Evolutionary conservation across 2,888 invertebrate genomes (phyloP).

Genomic region (Himalopsyche anomala): DNA sequence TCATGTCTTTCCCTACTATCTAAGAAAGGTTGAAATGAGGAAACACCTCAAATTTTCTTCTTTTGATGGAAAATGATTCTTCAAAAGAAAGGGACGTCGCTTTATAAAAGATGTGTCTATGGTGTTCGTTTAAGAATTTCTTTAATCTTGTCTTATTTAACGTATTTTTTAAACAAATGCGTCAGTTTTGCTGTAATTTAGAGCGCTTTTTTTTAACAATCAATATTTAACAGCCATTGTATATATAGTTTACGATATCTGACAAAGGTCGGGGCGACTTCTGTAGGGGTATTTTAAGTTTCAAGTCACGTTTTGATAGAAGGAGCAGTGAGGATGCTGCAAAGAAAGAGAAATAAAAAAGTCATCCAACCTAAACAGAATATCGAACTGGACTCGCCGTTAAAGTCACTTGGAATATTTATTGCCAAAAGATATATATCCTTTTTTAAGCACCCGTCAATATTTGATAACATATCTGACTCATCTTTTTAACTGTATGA

Average conservation of each 20-base stretch:
- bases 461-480: slow-evolving; percentile 11
- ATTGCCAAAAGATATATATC: slow-evolving; percentile 17
- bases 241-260: background rate
- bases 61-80: too few species aligned
- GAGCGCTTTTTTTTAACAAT: too few species aligned
- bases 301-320: slow-evolving; percentile 59
- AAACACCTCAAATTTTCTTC: too few species aligned
- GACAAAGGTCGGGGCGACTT: background rate
- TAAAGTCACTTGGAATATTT: slow-evolving; percentile 51
- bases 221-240: too few species aligned
- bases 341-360: slow-evolving; percentile 60
- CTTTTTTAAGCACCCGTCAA: slow-evolving; percentile 14
- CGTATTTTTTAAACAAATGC: too few species aligned
- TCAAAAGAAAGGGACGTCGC: too few species aligned
- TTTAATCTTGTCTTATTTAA: too few species aligned
- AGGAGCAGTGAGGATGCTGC: slow-evolving; percentile 55
- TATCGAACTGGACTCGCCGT: slow-evolving; percentile 50
- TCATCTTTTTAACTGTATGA: slow-evolving; percentile 5
- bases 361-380: slow-evolving; percentile 51
- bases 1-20: too few species aligned
- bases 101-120: too few species aligned
- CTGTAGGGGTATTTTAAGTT: slow-evolving; percentile 48
- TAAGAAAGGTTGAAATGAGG: too few species aligned
- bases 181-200: too few species aligned
- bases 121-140: too few species aligned